Evolutionary conservation across 2,888 invertebrate species (phyloP).

Genomic region (Lasioglossum vierecki): DNA sequence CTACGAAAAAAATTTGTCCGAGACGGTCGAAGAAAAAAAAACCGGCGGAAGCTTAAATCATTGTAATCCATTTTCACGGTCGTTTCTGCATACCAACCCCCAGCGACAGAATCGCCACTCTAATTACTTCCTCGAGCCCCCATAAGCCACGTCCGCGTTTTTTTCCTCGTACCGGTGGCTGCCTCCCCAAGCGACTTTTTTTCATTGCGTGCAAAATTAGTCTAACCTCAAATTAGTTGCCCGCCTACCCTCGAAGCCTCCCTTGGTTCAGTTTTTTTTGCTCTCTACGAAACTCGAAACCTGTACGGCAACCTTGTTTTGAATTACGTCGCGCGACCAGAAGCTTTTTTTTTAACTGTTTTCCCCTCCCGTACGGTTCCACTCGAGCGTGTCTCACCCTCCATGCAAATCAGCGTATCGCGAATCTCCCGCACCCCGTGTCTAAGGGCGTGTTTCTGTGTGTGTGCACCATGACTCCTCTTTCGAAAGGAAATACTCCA

Average conservation of each 20-base stretch:
- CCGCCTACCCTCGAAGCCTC: slow-evolving; percentile 59
- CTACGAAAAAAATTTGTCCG: background rate
- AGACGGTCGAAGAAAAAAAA: background rate
- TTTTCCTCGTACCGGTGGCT: slow-evolving; percentile 1
- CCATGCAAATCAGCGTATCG: slow-evolving; percentile 73
- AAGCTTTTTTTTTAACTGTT: slow-evolving; percentile 48
- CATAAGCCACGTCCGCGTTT: slow-evolving; percentile 25
- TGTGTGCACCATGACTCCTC: slow-evolving; percentile 43
- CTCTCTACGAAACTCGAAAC: slow-evolving; percentile 63
- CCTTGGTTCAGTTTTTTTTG: slow-evolving; percentile 17
- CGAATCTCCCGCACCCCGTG: slow-evolving; percentile 67
- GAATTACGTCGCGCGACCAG: slow-evolving; percentile 62
- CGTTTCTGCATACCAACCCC: slow-evolving; percentile 31
- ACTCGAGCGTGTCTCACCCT: slow-evolving; percentile 58
- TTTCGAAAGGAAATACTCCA: slow-evolving; percentile 46
- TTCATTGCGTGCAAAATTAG: slow-evolving; percentile 77
- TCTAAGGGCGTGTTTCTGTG: slow-evolving; percentile 28
- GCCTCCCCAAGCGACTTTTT: slow-evolving; percentile 55
- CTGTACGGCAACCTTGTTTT: slow-evolving; percentile 69
- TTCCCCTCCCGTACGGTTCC: slow-evolving; percentile 46
- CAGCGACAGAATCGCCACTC: slow-evolving; percentile 38
- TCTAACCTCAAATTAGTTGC: slow-evolving; percentile 79
- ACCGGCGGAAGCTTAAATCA: slow-evolving; percentile 1
- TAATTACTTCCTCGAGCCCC: slow-evolving; percentile 52
- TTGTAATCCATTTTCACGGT: slow-evolving; percentile 73